Evolutionary conservation across 2,888 invertebrate genomes (phyloP).

Genomic region (Euphydryas editha): DNA sequence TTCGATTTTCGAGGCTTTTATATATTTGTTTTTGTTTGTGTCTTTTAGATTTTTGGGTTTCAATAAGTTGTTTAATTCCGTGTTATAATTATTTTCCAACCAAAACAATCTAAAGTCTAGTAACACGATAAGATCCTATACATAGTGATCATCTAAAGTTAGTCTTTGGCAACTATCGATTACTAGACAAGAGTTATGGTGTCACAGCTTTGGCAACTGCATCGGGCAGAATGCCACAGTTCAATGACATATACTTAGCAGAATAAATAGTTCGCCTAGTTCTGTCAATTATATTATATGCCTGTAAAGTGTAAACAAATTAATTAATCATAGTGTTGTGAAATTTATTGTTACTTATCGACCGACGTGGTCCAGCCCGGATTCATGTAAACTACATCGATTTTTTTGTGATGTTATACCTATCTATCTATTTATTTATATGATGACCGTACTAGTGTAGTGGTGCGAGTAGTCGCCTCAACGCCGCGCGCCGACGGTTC

Average conservation of each 20-base stretch:
- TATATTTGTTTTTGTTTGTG: too few relatives aligned
- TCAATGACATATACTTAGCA: slow-evolving; percentile 49
- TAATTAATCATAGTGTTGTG: slow-evolving; percentile 25
- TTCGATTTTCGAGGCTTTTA: too few relatives aligned
- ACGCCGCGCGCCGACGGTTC: too few relatives aligned
- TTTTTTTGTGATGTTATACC: too few relatives aligned
- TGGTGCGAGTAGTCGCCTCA: too few relatives aligned
- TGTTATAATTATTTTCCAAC: not conserved
- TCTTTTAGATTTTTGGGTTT: not conserved
- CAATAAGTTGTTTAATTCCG: not conserved
- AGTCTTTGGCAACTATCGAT: slow-evolving; percentile 52
- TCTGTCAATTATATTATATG: slow-evolving; percentile 31
- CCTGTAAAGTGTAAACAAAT: slow-evolving; percentile 13
- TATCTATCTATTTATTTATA: too few relatives aligned
- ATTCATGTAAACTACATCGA: too few relatives aligned
- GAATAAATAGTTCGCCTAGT: slow-evolving; percentile 28
- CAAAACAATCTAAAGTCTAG: not conserved
- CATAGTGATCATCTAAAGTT: slow-evolving; percentile 39
- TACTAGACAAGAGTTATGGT: slow-evolving; percentile 50
- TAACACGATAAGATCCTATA: not conserved
- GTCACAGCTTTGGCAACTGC: slow-evolving; percentile 51
- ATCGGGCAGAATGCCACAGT: slow-evolving; percentile 64
- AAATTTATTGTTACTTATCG: slow-evolving; percentile 2
- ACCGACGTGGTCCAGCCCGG: too few relatives aligned
- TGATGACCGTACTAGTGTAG: not conserved